phyloP scores from a whole-genome alignment of 2,113 vertebrate genomes.

The Fulica atra region DNA sequence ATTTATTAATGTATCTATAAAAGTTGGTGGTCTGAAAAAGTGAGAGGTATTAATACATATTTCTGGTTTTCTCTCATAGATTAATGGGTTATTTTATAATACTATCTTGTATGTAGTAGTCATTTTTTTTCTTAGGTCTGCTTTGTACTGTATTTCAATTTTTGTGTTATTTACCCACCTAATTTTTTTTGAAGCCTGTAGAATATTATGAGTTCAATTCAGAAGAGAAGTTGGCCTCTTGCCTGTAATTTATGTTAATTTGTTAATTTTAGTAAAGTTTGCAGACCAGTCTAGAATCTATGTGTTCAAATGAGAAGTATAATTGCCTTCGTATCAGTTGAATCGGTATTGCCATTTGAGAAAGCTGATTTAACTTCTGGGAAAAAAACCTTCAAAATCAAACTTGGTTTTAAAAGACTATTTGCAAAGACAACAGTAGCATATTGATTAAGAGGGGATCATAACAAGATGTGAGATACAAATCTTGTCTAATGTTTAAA shows the following conservation, averaged over 20 bases:
- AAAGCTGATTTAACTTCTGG: not conserved
- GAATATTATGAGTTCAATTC: not conserved
- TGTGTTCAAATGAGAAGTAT: not conserved
- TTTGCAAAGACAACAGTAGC: not conserved
- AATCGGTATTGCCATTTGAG: not conserved
- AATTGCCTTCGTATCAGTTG: not conserved
- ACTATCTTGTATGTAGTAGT: not conserved
- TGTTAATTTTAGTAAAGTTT: not conserved
- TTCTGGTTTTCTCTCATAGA: not conserved
- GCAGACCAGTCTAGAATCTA: not conserved
- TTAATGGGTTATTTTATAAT: not conserved
- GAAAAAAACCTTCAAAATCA: not conserved
- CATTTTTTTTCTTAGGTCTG: not conserved
- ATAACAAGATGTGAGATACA: not conserved
- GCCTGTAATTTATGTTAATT: not conserved
- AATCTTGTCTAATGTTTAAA: not conserved
- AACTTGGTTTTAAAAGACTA: not conserved
- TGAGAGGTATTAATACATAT: not conserved
- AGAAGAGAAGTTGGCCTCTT: not conserved
- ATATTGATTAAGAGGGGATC: not conserved
- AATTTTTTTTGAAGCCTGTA: not conserved
- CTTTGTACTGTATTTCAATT: not conserved
- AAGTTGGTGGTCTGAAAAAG: not conserved
- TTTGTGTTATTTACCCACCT: not conserved
- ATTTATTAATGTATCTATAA: not conserved